Evolutionary conservation across 1,140 invertebrate species (phyloP).

Genomic region (Dolichoris vasculosae): DNA sequence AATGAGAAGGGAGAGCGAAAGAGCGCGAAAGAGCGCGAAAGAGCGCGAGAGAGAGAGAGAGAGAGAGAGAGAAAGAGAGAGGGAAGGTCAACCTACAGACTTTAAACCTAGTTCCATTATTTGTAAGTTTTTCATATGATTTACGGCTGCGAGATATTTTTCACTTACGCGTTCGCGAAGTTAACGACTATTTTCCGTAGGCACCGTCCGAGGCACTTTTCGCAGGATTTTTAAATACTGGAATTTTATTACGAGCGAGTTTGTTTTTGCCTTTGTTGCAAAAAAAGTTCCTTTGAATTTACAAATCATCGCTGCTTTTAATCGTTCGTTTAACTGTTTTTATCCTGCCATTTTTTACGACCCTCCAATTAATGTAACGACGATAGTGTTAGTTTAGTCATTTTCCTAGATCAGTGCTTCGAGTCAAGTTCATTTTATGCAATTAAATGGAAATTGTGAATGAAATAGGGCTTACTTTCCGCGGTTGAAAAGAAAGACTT

Average conservation of each 20-base stretch:
- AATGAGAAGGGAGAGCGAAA: neutral
- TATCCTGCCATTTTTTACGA: neutral
- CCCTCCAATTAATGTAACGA: neutral
- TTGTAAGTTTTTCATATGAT: conserved; percentile 9
- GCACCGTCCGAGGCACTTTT: neutral
- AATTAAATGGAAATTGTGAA: neutral
- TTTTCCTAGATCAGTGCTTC: neutral
- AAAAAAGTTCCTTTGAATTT: neutral
- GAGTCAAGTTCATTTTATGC: neutral
- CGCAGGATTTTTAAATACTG: neutral
- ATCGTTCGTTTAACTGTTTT: conserved; percentile 1
- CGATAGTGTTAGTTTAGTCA: neutral
- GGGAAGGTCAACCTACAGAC: neutral
- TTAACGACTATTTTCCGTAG: neutral
- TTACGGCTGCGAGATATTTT: conserved; percentile 7
- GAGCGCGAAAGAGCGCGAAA: neutral
- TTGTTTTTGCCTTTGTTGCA: neutral
- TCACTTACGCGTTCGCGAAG: neutral
- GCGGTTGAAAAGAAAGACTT: neutral
- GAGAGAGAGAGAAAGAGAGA: neutral
- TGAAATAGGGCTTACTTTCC: neutral
- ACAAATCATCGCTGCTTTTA: neutral
- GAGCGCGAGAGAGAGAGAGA: neutral
- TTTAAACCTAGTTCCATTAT: conserved; percentile 16
- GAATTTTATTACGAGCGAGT: neutral